Conservation (phyloP, 2,888 invertebrate species). For the Drosophila robusta region DNA sequence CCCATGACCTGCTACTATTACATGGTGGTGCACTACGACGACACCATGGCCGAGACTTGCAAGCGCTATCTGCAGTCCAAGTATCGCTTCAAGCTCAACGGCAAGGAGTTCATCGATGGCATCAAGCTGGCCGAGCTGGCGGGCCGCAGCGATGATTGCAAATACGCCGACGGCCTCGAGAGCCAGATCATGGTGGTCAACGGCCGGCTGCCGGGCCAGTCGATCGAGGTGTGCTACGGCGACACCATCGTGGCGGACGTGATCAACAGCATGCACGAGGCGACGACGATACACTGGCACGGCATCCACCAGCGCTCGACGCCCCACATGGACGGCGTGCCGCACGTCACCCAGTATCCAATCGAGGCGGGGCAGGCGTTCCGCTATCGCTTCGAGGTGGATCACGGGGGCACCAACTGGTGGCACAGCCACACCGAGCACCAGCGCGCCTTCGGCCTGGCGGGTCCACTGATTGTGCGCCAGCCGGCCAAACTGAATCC, state of each 20-base stretch:
- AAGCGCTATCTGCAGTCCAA: slow-evolving; percentile 70
- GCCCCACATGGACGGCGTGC: slow-evolving; percentile 83
- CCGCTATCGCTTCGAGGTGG: slow-evolving; percentile 80
- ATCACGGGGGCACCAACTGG: slow-evolving; percentile 82
- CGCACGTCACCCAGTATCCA: slow-evolving; percentile 83
- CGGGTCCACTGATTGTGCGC: slow-evolving; percentile 77
- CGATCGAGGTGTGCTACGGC: slow-evolving; percentile 81
- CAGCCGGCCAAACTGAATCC: slow-evolving; percentile 66
- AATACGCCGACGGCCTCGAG: slow-evolving; percentile 78
- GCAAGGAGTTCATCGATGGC: slow-evolving; percentile 71
- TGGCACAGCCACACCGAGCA: slow-evolving; percentile 83
- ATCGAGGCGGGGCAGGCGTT: slow-evolving; percentile 82
- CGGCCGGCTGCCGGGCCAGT: slow-evolving; percentile 75
- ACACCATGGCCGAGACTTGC: slow-evolving; percentile 81
- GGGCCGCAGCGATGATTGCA: slow-evolving; percentile 68
- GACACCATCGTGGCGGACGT: slow-evolving; percentile 82
- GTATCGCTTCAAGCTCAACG: slow-evolving; percentile 68
- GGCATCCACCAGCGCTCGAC: slow-evolving; percentile 79
- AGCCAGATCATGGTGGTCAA: slow-evolving; percentile 79
- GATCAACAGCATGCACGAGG: slow-evolving; percentile 80
- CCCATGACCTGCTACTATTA: slow-evolving; percentile 83
- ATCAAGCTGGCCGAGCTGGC: slow-evolving; percentile 44
- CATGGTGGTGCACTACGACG: slow-evolving; percentile 81
- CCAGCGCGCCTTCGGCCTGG: slow-evolving; percentile 80
- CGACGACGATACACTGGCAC: slow-evolving; percentile 83